Evolutionary conservation across 2,888 invertebrate genomes (phyloP).

Genomic region (Adelphocoris suturalis): DNA sequence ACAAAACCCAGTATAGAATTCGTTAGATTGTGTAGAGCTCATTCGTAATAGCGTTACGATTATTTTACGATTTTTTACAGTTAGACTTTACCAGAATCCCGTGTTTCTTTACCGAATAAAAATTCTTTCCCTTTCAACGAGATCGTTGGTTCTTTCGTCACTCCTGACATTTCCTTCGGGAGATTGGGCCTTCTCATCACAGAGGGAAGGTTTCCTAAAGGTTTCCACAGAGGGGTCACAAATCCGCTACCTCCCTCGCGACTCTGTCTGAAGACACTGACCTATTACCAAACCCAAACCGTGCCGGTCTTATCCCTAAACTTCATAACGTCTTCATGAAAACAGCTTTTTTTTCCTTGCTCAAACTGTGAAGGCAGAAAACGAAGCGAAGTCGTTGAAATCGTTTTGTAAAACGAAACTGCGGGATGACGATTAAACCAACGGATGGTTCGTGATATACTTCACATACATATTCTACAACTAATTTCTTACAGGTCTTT

Average conservation of each 20-base stretch:
- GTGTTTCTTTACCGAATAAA: neutral
- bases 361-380: neutral
- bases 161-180: constrained; percentile 52
- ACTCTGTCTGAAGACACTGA: constrained; percentile 40
- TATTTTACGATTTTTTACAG: too few relatives aligned
- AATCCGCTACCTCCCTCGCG: neutral
- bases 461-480: too few relatives aligned
- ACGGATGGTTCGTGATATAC: neutral
- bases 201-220: constrained; percentile 31
- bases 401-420: constrained; percentile 21
- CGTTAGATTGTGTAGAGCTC: too few relatives aligned
- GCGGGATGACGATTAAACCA: neutral
- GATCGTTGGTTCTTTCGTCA: constrained; percentile 39
- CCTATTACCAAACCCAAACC: constrained; percentile 60
- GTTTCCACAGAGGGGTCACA: constrained; percentile 21
- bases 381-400: neutral
- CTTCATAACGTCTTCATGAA: constrained; percentile 11
- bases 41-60: too few relatives aligned
- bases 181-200: neutral
- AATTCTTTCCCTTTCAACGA: neutral
- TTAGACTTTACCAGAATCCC: neutral
- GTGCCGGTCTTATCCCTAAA: constrained; percentile 11
- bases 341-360: neutral
- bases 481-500: too few relatives aligned
- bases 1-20: too few relatives aligned